phyloP scores from a whole-genome alignment of 2,888 invertebrate genomes.

The Limnephilus rhombicus region DNA sequence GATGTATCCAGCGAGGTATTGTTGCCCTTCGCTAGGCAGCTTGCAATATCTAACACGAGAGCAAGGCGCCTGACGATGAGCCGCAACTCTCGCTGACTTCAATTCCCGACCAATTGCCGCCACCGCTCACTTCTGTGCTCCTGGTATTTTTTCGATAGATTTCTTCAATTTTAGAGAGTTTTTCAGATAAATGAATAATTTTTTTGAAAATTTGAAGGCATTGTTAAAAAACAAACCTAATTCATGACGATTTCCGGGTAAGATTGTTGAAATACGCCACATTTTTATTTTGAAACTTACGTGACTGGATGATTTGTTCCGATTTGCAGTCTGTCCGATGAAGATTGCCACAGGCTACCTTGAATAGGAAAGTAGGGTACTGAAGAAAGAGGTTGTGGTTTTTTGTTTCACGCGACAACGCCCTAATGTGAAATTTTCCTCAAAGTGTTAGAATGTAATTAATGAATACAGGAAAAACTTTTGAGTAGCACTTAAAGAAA shows the following conservation, averaged over 20 bases:
- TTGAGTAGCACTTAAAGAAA: background rate
- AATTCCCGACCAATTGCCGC: background rate
- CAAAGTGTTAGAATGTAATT: background rate
- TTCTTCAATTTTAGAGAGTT: background rate
- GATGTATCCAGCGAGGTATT: slow-evolving; percentile 72
- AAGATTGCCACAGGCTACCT: background rate
- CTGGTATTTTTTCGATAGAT: background rate
- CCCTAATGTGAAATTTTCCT: background rate
- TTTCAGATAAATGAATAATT: background rate
- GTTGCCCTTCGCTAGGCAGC: slow-evolving; percentile 81
- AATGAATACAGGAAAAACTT: too few relatives aligned
- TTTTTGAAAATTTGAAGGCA: background rate
- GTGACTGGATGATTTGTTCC: background rate
- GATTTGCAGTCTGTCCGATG: background rate
- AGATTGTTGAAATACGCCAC: background rate
- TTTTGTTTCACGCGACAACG: background rate
- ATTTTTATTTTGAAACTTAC: background rate
- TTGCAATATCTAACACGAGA: slow-evolving; percentile 73
- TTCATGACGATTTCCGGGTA: background rate
- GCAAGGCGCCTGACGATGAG: slow-evolving; percentile 80
- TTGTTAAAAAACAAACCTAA: background rate
- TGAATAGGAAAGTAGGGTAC: background rate
- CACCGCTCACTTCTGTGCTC: background rate
- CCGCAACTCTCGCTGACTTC: slow-evolving; percentile 73
- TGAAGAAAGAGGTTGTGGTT: background rate